Evolutionary conservation across 2,888 invertebrate genomes (phyloP), one percentile per base, ranked within the genome.

Genomic region (Pimpla rufipes): DNA sequence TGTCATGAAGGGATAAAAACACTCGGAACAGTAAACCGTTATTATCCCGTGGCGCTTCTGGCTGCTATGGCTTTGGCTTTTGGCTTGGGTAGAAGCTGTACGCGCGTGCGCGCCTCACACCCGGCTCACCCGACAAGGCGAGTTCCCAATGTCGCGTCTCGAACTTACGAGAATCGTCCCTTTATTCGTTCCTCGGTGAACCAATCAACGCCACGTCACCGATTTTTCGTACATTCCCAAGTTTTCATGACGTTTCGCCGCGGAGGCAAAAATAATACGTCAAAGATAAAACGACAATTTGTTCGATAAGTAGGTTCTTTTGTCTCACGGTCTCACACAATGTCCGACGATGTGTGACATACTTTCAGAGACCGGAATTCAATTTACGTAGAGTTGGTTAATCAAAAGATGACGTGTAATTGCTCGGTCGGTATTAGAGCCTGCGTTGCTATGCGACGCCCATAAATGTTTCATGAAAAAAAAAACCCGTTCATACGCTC

Each of bases 1-100:
- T 88, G 87, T 87, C 90, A 88, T 88, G 88, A 91, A 89, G 86
- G 88, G 89, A 84, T 87, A 87, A 88, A 87, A 85, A 82, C 85
- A 89, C 80, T 86, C 81, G 87, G 88, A 87, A 79, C 84, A 80
- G 87, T 70, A 85, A 88, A 88, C 86, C 84, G 88, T 88, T 85
- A 76, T 88, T 85, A 76, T 84, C 79, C 82, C 83, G 84, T 85
- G 85, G 85, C 86, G 85, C 84, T 87, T 77, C 71, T 78, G 68
- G 71, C 82, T 70, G 80, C 71, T 66, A 83, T 77, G 70, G 75
- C 79, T 50, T 62, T 37, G 11, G 47, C 35, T 75, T 47, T 45
- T 64, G 18, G 57, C 67, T 55, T 29, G 42, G 55, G 29, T 70
- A 37, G 13, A 18, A 16, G 18, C 2, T 45, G 37, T 57, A 71